A percentile compares a stretch with the other conserved stretches of the same genome.
These are phyloP conservation scores for Xestoiulus laeticollis DNA, from an alignment of 2,888 invertebrate species.

Conservation along the genomic window DNA sequence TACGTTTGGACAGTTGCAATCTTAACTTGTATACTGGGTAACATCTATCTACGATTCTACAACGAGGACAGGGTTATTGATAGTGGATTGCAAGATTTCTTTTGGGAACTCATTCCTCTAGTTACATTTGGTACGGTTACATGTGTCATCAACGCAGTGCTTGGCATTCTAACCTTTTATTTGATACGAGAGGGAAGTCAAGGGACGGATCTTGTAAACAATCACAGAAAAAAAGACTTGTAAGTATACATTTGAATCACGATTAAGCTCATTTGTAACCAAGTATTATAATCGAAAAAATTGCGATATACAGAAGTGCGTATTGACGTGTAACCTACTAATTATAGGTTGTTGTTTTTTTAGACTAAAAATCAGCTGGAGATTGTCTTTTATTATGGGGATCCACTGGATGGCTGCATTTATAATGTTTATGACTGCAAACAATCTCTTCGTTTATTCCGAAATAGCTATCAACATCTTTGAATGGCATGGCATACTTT, in stretches of 20 bases:
- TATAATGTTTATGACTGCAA: background rate
- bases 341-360: no score
- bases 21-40: background rate
- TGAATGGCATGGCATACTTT: background rate
- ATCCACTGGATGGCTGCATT: background rate
- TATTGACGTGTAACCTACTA: no score
- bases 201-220: slow-evolving; percentile 52
- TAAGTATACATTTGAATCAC: slow-evolving; percentile 50
- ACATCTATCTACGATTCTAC: no score
- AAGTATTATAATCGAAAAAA: background rate
- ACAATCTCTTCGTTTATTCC: background rate
- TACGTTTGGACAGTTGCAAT: background rate
- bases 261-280: no score
- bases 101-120: slow-evolving; percentile 16
- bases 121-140: slow-evolving; percentile 47
- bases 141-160: slow-evolving; percentile 42
- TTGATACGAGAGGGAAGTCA: slow-evolving; percentile 23
- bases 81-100: slow-evolving; percentile 48
- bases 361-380: background rate
- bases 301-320: no score
- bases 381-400: slow-evolving; percentile 11
- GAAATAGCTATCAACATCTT: background rate
- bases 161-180: slow-evolving; percentile 52
- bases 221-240: slow-evolving; percentile 52
- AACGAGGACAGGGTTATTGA: background rate